Percentiles rank a stretch among this genome's conserved stretches.
Evolutionary conservation across 2,113 vertebrate genomes (phyloP).

Genomic region (Herpailurus yagouaroundi): DNA sequence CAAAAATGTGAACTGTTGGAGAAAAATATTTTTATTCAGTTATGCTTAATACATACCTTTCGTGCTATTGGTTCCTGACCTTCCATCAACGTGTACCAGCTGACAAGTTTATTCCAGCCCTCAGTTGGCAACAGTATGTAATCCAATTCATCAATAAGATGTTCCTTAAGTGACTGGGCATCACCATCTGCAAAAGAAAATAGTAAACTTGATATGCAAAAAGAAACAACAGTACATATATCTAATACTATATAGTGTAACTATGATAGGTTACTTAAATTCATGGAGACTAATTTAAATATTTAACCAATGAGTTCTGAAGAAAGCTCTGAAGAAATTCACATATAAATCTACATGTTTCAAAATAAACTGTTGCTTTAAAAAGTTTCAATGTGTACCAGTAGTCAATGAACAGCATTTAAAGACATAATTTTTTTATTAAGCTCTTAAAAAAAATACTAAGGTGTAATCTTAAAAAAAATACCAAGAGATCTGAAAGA

Average conservation of each 20-base stretch:
- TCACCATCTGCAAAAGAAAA: conserved; percentile 91
- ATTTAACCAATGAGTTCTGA: neutral
- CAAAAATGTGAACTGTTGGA: conserved; percentile 1
- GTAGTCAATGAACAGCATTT: neutral
- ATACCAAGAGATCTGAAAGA: neutral
- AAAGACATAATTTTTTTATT: conserved; percentile 27
- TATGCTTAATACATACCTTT: conserved; percentile 88
- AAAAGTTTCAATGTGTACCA: neutral
- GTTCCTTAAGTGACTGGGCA: conserved; percentile 96
- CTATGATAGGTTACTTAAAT: conserved; percentile 6
- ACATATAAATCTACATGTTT: neutral
- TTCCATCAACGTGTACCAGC: conserved; percentile 96
- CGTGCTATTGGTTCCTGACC: conserved; percentile 96
- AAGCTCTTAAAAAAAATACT: conserved; percentile 16
- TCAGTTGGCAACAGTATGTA: conserved; percentile 98
- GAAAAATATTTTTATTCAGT: conserved; percentile 7
- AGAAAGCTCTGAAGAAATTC: neutral
- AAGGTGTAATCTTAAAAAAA: neutral
- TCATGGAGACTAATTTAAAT: neutral
- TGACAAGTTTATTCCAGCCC: conserved; percentile 98
- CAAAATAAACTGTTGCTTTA: conserved; percentile 28
- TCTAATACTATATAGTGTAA: neutral
- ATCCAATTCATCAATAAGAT: conserved; percentile 99
- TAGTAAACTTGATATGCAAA: conserved; percentile 59
- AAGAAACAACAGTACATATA: neutral